Percentiles rank a stretch among this genome's conserved stretches.
phyloP scores from a whole-genome alignment of 2,113 vertebrate genomes.

The Collichthys lucidus region DNA sequence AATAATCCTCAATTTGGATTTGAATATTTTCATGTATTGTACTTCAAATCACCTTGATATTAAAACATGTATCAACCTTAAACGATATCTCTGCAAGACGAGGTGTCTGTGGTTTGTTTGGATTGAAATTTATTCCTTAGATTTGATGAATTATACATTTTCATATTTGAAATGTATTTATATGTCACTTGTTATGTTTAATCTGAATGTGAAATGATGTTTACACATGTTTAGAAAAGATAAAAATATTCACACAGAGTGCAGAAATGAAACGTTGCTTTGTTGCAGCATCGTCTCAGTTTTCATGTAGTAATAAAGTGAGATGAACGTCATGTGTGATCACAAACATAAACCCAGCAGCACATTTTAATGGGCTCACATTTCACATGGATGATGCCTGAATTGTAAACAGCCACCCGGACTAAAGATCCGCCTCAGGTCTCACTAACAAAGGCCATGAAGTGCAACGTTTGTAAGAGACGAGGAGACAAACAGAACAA shows the following conservation, averaged over 20 bases:
- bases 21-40: background rate
- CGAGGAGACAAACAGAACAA: background rate
- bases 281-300: background rate
- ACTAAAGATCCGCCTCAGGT: slow-evolving; percentile 14
- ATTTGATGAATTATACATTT: background rate
- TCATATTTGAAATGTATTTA: background rate
- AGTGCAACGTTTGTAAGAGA: background rate
- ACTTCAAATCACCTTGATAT: background rate
- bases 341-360: slow-evolving; percentile 4
- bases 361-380: slow-evolving; percentile 11
- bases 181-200: background rate
- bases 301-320: slow-evolving; percentile 7
- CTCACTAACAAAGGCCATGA: background rate
- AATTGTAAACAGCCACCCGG: background rate
- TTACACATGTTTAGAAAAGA: background rate
- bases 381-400: background rate
- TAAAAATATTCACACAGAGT: background rate
- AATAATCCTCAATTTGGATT: background rate
- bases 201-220: background rate
- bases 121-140: background rate
- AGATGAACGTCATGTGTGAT: slow-evolving; percentile 18
- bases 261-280: background rate
- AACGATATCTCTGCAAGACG: background rate
- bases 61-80: background rate
- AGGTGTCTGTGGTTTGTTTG: background rate